phyloP scores from a whole-genome alignment of 2,888 invertebrate species.

The Pristionchus japonicus region DNA sequence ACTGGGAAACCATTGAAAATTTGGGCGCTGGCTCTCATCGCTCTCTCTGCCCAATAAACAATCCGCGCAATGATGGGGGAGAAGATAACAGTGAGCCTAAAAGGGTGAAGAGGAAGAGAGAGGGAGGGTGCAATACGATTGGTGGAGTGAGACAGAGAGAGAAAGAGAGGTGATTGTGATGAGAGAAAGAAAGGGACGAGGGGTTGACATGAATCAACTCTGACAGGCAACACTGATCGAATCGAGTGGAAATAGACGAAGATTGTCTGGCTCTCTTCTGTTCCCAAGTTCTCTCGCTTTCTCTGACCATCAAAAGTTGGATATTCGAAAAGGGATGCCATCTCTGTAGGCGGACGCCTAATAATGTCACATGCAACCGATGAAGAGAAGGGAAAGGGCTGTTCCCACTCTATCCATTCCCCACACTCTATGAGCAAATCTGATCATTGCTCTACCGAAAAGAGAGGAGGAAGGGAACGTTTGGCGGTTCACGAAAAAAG shows the following conservation, averaged over 20 bases:
- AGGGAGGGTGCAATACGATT: neutral
- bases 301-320: neutral
- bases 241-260: neutral
- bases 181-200: neutral
- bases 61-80: neutral
- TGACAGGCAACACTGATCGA: neutral
- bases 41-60: conserved; percentile 24
- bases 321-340: neutral
- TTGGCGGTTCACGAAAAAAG: neutral
- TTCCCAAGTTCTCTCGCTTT: neutral
- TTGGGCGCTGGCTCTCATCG: neutral
- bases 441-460: too few species aligned
- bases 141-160: too few species aligned
- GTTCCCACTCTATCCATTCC: neutral
- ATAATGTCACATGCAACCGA: conserved; percentile 4
- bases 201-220: conserved; percentile 31
- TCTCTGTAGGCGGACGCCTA: neutral
- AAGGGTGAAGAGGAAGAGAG: conserved; percentile 30
- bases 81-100: conserved; percentile 6
- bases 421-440: neutral
- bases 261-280: neutral
- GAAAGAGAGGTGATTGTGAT: conserved; percentile 15
- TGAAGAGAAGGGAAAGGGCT: neutral
- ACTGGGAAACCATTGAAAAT: too few species aligned
- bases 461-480: neutral